Evolutionary conservation across 2,113 vertebrate species (phyloP), one percentile per base, ranked within the genome.

Genomic region (Helogale parvula): DNA sequence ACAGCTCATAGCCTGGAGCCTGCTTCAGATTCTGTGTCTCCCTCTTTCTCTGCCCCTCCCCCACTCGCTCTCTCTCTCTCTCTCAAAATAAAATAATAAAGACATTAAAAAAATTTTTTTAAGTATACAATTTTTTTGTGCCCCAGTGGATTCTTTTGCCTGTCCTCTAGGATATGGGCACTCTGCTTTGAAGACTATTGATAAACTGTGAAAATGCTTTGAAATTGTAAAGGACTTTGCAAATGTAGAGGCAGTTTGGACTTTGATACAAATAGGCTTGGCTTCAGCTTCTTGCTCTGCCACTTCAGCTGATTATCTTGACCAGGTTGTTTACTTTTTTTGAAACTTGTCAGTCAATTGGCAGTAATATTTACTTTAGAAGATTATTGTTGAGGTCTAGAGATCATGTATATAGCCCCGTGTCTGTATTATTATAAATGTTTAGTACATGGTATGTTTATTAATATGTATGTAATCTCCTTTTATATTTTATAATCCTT

Each of bases 401-500:
- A 94, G 68, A 93, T 35, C 66, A 27, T 68, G 14, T 82, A 31
- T 82, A 66, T 60, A 87, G 47, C 52, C 74, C 77, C 77, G 7
- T 69, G 31, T 68, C 21, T 52, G 9, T 35, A 71, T 9, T 77
- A 72, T 71, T 84, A 33, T 74, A 84, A 93, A 45, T 65, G 25
- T 69, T 94, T 2, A 50, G 38, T 86, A 93, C 47, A 27, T 91
- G 65, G 29, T 12, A 68, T 87, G 21, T 81, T 96, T 95, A 79
- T 96, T 4, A 89, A 89, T 87, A 33, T 91, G 3, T 41, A 33
- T 35, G 25, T 63, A 88, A 65, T 90, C 50, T 63, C 92, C 54
- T 92, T 97, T 79, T 90, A 12, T 69, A 68, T 94, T 96, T 95
- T 91, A 77, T 74, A 89, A 66, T 89, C 88, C 21, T 33, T 81